Conservation (phyloP, 2,797 vertebrate genomes). For the Trachurus trachurus region DNA sequence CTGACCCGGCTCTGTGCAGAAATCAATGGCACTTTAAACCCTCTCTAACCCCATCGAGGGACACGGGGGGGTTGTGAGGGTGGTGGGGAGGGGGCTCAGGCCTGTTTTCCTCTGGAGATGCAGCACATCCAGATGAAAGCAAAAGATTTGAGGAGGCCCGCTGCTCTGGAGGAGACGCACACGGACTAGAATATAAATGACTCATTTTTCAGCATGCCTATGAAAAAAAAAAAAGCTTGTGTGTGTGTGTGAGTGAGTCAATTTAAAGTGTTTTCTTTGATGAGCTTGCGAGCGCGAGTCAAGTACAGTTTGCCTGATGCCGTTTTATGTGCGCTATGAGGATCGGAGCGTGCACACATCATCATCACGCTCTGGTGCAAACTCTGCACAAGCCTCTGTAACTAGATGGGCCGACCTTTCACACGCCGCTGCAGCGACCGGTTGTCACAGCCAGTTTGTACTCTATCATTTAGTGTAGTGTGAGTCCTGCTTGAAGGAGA, state of each 20-base stretch:
- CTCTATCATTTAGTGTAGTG: conserved; percentile 54
- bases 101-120: conserved; percentile 69
- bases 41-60: conserved; percentile 61
- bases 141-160: conserved; percentile 66
- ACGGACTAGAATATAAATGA: conserved; percentile 74
- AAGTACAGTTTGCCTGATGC: conserved; percentile 73
- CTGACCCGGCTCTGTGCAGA: conserved; percentile 62
- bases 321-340: conserved; percentile 58
- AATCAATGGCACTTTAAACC: conserved; percentile 80
- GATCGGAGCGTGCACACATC: conserved; percentile 21
- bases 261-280: conserved; percentile 71
- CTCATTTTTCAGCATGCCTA: conserved; percentile 52
- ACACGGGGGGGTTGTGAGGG: background rate
- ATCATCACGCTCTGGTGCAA: conserved; percentile 17
- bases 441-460: conserved; percentile 72
- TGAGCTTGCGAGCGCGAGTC: conserved; percentile 67
- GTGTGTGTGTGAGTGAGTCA: conserved; percentile 31
- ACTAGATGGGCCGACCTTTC: conserved; percentile 54
- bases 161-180: conserved; percentile 49
- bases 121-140: conserved; percentile 75
- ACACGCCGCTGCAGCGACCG: conserved; percentile 44
- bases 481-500: conserved; percentile 48
- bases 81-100: conserved; percentile 30
- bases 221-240: conserved; percentile 21
- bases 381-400: conserved; percentile 49